phyloP scores from a whole-genome alignment of 2,797 vertebrate species.

The Coendou prehensilis region DNA sequence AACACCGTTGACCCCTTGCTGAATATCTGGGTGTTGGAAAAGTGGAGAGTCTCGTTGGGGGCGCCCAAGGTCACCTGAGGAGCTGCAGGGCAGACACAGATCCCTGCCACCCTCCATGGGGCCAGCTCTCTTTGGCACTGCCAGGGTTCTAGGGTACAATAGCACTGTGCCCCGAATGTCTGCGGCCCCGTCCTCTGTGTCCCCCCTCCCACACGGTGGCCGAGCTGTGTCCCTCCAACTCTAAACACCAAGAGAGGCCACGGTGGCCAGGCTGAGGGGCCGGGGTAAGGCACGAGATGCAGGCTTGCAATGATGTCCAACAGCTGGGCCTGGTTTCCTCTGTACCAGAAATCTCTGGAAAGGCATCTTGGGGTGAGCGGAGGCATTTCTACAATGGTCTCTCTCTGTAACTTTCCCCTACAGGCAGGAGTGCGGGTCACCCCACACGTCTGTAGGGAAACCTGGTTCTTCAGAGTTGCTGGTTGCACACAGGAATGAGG shows the following conservation, averaged over 20 bases:
- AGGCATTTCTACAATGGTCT: conserved; percentile 21
- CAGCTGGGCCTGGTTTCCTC: not conserved
- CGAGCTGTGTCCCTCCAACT: not conserved
- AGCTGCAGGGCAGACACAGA: not conserved
- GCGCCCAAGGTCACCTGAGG: not conserved
- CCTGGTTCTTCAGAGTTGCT: not conserved
- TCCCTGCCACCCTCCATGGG: not conserved
- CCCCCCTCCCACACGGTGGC: not conserved
- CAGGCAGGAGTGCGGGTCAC: not conserved
- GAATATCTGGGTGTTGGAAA: not conserved
- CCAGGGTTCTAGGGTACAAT: not conserved
- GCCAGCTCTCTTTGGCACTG: not conserved
- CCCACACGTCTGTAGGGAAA: not conserved
- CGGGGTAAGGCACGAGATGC: fast-evolving
- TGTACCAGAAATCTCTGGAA: not conserved
- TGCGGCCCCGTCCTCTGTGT: not conserved
- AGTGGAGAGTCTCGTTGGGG: not conserved
- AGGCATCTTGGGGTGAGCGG: not conserved
- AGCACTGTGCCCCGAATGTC: not conserved
- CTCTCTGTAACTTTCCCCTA: not conserved
- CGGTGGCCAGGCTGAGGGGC: not conserved
- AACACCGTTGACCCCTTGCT: not conserved
- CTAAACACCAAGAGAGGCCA: not conserved
- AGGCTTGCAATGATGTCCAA: not conserved
- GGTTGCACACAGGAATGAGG: not conserved